Evolutionary conservation across 2,888 invertebrate genomes (phyloP).

Genomic region (Clivina fossor): DNA sequence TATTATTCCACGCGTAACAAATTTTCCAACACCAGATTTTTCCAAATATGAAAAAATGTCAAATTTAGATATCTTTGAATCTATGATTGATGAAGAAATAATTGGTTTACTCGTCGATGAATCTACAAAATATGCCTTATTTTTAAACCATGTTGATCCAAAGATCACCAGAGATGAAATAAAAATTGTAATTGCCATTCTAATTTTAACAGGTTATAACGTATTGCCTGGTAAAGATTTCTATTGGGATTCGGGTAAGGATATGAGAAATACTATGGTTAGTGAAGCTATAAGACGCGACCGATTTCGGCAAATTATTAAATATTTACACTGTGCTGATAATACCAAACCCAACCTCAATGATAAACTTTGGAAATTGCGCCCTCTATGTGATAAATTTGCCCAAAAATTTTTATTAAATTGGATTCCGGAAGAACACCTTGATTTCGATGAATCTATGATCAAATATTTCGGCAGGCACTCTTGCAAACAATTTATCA

Average conservation of each 20-base stretch:
- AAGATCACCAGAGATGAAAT: conserved; percentile 20
- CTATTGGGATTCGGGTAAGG: conserved; percentile 35
- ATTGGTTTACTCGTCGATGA: no score
- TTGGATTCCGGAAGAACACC: conserved; percentile 37
- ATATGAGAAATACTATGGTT: conserved; percentile 35
- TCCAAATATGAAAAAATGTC: not conserved
- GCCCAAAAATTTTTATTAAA: conserved; percentile 28
- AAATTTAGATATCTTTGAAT: conserved; percentile 13
- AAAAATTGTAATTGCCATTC: conserved; percentile 37
- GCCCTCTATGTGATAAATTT: conserved; percentile 37
- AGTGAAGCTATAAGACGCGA: conserved; percentile 37
- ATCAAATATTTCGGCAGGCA: conserved; percentile 45
- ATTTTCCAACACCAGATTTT: not conserved
- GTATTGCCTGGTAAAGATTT: conserved; percentile 30
- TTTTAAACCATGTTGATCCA: conserved; percentile 5
- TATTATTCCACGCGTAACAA: not conserved
- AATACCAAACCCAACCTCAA: conserved; percentile 30
- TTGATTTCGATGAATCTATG: conserved; percentile 44
- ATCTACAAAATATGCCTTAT: conserved; percentile 17
- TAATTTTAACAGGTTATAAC: conserved; percentile 38
- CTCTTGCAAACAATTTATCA: conserved; percentile 45
- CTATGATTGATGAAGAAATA: conserved; percentile 19
- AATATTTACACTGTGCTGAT: conserved; percentile 36
- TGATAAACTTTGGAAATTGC: conserved; percentile 42
- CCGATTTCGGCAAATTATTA: conserved; percentile 35